Evolutionary conservation across 2,113 vertebrate genomes (phyloP).

Genomic region (Recurvirostra avosetta): DNA sequence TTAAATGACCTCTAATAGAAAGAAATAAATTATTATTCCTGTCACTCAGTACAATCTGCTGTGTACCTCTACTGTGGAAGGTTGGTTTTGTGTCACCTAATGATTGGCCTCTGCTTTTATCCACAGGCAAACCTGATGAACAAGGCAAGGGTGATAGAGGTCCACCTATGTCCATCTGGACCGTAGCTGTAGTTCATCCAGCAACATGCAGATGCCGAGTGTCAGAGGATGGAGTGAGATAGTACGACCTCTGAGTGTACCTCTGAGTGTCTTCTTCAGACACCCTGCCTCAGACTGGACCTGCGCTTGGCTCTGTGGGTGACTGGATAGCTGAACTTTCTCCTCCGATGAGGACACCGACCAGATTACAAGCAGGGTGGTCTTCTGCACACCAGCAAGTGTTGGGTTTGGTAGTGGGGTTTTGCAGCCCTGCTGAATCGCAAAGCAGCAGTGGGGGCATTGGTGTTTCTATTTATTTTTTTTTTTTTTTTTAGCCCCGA

Average conservation of each 20-base stretch:
- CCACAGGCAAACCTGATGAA: accelerated
- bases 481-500: neutral
- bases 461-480: neutral
- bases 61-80: neutral
- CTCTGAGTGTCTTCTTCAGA: neutral
- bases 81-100: neutral
- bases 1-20: neutral
- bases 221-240: neutral
- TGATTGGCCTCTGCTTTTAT: neutral
- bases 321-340: neutral
- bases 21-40: neutral
- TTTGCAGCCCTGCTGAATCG: neutral
- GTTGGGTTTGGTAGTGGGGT: neutral
- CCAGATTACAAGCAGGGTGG: neutral
- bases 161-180: neutral
- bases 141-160: neutral
- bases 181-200: neutral
- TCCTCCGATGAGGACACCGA: accelerated
- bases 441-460: neutral
- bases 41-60: neutral
- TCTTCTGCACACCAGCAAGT: accelerated
- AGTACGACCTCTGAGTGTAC: neutral
- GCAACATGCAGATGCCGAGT: accelerated
- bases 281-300: no score
- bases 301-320: neutral